Conservation (phyloP, 2,888 invertebrate species). For the Cataglyphis livida region DNA sequence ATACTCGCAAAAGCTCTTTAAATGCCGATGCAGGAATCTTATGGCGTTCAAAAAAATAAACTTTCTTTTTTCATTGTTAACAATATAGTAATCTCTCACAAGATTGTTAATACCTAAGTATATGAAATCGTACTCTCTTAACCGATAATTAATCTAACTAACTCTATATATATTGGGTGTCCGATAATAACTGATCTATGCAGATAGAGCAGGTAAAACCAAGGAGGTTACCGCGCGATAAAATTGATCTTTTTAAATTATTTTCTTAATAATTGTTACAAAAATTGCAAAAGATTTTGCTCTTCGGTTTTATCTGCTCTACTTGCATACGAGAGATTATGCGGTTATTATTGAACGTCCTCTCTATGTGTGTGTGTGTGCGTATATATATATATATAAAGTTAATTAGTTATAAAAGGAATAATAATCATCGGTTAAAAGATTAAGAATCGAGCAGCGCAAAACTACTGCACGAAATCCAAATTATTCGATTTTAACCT, state of each 20-base stretch:
- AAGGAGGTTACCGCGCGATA: no score
- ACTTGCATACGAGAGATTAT: no score
- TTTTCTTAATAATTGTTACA: no score
- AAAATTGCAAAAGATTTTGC: no score
- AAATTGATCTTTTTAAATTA: no score
- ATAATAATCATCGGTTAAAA: slow-evolving; percentile 9
- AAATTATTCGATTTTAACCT: slow-evolving; percentile 10
- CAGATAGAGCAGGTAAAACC: no score
- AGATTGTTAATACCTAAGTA: slow-evolving; percentile 50
- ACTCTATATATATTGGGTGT: no score
- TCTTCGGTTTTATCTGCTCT: no score
- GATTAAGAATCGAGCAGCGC: not conserved
- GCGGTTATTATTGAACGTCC: no score
- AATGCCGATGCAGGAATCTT: slow-evolving; percentile 68
- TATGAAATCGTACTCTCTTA: slow-evolving; percentile 51
- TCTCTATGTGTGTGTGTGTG: no score
- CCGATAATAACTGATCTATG: no score
- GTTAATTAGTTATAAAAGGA: not conserved
- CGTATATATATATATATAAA: not conserved
- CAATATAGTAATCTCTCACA: slow-evolving; percentile 73
- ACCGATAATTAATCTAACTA: not conserved
- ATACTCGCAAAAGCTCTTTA: slow-evolving; percentile 46
- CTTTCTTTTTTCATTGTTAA: slow-evolving; percentile 59
- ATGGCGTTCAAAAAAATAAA: slow-evolving; percentile 71
- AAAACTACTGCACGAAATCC: not conserved